phyloP scores from a whole-genome alignment of 2,888 invertebrate genomes.

The Hipparchia sbordonii region DNA sequence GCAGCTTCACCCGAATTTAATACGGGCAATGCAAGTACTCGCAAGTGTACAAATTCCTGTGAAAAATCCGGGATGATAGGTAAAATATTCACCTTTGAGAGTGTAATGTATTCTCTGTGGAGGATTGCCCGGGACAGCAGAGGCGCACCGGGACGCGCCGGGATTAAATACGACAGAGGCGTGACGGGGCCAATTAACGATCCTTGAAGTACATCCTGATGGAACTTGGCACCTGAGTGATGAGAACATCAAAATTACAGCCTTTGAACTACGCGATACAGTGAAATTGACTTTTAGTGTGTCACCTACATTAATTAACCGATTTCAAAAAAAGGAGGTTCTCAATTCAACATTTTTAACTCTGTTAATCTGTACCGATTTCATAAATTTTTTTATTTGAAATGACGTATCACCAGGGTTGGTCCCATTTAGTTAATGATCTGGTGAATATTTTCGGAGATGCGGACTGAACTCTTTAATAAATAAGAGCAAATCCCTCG shows the following conservation, averaged over 20 bases:
- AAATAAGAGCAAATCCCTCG: too few species aligned
- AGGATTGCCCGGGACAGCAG: background rate
- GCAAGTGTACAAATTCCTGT: background rate
- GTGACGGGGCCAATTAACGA: constrained; percentile 7
- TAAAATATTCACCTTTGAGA: constrained; percentile 7
- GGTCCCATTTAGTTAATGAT: too few species aligned
- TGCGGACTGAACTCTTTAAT: too few species aligned
- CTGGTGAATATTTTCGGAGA: too few species aligned
- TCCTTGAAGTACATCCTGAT: background rate
- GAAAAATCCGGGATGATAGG: background rate
- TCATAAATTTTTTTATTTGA: too few species aligned
- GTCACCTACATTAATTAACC: background rate
- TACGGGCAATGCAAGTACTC: background rate
- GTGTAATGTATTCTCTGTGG: constrained; percentile 9
- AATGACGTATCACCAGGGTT: too few species aligned
- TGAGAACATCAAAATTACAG: background rate
- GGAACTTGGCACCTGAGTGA: constrained; percentile 3
- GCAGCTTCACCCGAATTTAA: background rate
- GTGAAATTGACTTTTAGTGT: background rate
- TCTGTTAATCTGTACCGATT: too few species aligned
- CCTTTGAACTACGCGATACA: background rate
- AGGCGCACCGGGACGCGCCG: background rate
- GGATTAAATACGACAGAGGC: constrained; percentile 4
- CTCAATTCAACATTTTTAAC: too few species aligned
- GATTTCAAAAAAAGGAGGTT: too few species aligned